phyloP scores from a whole-genome alignment of 2,888 invertebrate genomes.

The Eumerus sabulonum region DNA sequence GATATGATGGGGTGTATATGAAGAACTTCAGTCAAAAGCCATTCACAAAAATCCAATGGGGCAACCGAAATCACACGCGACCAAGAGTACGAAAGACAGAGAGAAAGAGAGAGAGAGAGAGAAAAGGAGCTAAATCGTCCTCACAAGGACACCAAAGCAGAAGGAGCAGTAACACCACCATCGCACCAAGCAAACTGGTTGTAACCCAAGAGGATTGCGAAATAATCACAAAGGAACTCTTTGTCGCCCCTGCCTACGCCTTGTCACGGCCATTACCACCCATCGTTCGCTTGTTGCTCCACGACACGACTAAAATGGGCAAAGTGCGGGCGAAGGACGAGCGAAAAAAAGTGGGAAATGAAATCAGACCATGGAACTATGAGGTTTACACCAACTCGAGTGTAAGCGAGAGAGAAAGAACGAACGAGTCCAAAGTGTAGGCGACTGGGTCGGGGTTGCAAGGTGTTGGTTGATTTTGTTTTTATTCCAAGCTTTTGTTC shows the following conservation, averaged over 20 bases:
- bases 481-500: constrained; percentile 13
- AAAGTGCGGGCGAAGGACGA: neutral
- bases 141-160: constrained; percentile 51
- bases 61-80: constrained; percentile 49
- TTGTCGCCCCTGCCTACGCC: constrained; percentile 12
- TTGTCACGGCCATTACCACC: neutral
- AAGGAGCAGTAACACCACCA: neutral
- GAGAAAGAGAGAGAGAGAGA: constrained; percentile 7
- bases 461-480: constrained; percentile 38
- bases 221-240: constrained; percentile 53
- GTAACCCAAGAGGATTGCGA: constrained; percentile 55
- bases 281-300: constrained; percentile 58
- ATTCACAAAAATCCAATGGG: constrained; percentile 63
- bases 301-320: constrained; percentile 10
- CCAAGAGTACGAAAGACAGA: constrained; percentile 29
- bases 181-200: constrained; percentile 5
- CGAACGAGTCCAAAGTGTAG: neutral
- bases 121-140: constrained; percentile 12
- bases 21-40: constrained; percentile 42
- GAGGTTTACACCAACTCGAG: neutral
- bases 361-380: constrained; percentile 61
- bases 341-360: constrained; percentile 49
- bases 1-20: neutral
- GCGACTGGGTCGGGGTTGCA: neutral
- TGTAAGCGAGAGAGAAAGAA: no score